Evolutionary conservation across 2,797 vertebrate genomes (phyloP).

Genomic region (Cirrhinus molitorella): DNA sequence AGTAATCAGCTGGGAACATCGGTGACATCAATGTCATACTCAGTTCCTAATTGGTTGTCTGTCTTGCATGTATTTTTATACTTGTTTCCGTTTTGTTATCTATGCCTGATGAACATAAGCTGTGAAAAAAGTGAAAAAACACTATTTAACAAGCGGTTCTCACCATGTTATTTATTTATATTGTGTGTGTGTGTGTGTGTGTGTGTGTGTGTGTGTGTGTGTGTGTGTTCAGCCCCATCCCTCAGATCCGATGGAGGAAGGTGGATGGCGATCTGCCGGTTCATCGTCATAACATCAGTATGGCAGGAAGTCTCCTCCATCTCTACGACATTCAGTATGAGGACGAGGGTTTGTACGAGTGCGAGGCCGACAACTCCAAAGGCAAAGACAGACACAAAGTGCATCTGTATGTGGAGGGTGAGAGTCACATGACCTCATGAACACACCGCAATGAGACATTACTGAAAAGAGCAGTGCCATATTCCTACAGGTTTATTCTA

Average conservation of each 20-base stretch:
- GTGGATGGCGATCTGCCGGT: conserved; percentile 84
- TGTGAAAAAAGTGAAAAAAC: neutral
- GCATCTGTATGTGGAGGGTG: conserved; percentile 91
- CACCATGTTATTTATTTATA: neutral
- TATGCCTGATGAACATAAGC: neutral
- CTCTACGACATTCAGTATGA: conserved; percentile 90
- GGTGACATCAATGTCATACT: too few relatives aligned
- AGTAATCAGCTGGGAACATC: too few relatives aligned
- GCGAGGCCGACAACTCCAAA: conserved; percentile 91
- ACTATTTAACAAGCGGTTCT: neutral
- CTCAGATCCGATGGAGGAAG: conserved; percentile 91
- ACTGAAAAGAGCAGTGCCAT: neutral
- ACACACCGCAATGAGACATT: neutral
- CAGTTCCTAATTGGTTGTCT: neutral
- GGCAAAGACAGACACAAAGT: conserved; percentile 90
- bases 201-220: neutral
- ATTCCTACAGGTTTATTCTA: neutral
- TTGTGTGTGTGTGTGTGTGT: neutral
- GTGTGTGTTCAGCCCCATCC: conserved; percentile 85
- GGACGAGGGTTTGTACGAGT: conserved; percentile 90
- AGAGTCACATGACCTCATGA: neutral
- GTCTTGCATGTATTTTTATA: neutral
- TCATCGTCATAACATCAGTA: conserved; percentile 83
- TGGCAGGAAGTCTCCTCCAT: conserved; percentile 88
- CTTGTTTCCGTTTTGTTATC: neutral